These are phyloP conservation scores for Procambarus virginalis DNA, from an alignment of 1,140 invertebrate genomes.

Conservation along the genomic window DNA sequence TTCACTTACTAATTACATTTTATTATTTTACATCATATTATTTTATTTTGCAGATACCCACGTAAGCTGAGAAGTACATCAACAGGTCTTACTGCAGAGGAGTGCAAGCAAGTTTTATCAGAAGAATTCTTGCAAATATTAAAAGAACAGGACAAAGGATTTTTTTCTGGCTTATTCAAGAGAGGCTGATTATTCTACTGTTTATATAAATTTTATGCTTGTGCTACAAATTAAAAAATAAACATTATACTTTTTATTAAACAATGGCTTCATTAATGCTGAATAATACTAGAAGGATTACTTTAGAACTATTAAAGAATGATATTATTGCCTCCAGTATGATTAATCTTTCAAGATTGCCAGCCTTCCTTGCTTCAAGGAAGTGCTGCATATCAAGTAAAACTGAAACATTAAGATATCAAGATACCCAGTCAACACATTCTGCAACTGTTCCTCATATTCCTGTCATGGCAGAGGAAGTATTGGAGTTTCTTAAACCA, in stretches of 20 bases:
- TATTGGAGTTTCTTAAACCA: slow-evolving; percentile 28
- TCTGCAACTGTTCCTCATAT: neutral
- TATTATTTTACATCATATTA: too few species aligned
- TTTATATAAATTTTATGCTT: neutral
- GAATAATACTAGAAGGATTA: neutral
- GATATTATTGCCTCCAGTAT: neutral
- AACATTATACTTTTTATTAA: neutral
- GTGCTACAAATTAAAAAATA: neutral
- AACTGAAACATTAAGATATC: neutral
- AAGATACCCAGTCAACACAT: neutral
- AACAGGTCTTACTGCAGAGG: slow-evolving; percentile 36
- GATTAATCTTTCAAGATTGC: neutral
- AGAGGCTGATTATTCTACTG: slow-evolving; percentile 1
- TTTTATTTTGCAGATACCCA: slow-evolving; percentile 40
- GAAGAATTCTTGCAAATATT: slow-evolving; percentile 30
- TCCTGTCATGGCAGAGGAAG: slow-evolving; percentile 55
- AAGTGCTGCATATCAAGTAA: neutral
- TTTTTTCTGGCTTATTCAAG: slow-evolving; percentile 19
- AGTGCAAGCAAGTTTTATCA: slow-evolving; percentile 36
- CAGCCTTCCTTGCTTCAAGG: neutral
- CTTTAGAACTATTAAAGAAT: neutral
- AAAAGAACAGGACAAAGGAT: slow-evolving; percentile 10
- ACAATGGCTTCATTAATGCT: neutral
- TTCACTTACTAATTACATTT: too few species aligned
- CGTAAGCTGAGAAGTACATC: slow-evolving; percentile 42